These are phyloP conservation scores for Plagiodera versicolora DNA, from an alignment of 2,888 invertebrate species.

Conservation along the genomic window DNA sequence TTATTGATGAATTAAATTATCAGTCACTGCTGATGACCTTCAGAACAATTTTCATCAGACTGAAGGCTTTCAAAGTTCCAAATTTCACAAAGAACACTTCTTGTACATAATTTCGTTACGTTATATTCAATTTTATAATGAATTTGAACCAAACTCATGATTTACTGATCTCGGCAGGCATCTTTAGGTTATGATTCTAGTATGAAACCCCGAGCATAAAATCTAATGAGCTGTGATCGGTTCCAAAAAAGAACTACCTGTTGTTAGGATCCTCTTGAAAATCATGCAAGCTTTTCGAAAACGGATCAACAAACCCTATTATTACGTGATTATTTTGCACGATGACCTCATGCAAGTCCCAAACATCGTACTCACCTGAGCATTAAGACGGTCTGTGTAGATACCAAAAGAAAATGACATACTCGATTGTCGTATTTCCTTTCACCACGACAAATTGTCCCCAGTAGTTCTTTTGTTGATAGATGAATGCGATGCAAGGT, in stretches of 20 bases:
- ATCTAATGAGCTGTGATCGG: not conserved
- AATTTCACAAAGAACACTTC: too few relatives aligned
- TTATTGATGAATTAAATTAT: too few relatives aligned
- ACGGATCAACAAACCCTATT: constrained; percentile 22
- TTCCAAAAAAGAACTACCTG: not conserved
- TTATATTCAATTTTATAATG: too few relatives aligned
- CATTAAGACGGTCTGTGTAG: not conserved
- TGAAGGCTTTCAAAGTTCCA: too few relatives aligned
- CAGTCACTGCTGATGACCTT: too few relatives aligned
- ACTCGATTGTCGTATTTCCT: constrained; percentile 42
- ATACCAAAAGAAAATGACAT: constrained; percentile 17
- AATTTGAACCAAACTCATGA: too few relatives aligned
- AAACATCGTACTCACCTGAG: not conserved
- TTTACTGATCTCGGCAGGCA: too few relatives aligned
- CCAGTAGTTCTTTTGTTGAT: constrained; percentile 44
- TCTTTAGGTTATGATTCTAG: too few relatives aligned
- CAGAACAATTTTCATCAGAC: too few relatives aligned
- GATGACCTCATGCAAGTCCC: constrained; percentile 23
- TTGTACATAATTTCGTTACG: too few relatives aligned
- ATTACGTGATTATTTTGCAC: constrained; percentile 28
- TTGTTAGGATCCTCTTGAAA: constrained; percentile 12
- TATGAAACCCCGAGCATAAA: constrained; percentile 20
- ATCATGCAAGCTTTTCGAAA: constrained; percentile 12
- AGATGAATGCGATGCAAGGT: constrained; percentile 49
- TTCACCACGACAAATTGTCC: constrained; percentile 54